Base-by-base conservation (phyloP, 2,888 invertebrate genomes). In the Tipula confusa region DNA sequence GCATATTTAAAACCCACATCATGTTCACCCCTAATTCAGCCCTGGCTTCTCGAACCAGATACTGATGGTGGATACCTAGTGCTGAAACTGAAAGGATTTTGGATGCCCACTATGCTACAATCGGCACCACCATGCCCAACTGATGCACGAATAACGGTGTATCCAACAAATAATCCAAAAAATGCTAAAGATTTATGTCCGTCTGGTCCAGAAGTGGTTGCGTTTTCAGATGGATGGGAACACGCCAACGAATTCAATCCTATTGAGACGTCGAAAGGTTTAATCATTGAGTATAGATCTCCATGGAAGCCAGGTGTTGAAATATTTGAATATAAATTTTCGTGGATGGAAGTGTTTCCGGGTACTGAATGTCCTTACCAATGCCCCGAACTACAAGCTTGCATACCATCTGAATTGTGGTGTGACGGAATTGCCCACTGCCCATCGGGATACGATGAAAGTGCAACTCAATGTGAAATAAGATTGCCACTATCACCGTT, bases 371-470 rank as follows among this genome's bases (percentile, higher is more conserved):
- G 84, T 28, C 81, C 83, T 5, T 89, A 83, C 90, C 95, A 95
- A 87, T 95, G 95, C 87, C 95, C 95, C 0, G 95, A 95, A 88
- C 90, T 95, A 83, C 94, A 95, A 85, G 95, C 95, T 0, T 96
- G 95, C 88, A 95, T 95, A 86, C 94, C 93, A 85, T 91, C 94
- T 0, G 92, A 93, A 1, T 88, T 96, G 3, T 95, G 95, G 95
- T 96, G 95, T 88, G 95, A 96, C 87, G 95, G 95, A 0, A 91
- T 93, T 79, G 90, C 92, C 1, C 95, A 96, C 87, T 96, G 96
- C 87, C 95, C 95, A 13, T 94, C 95, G 3, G 95, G 95, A 1
- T 95, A 93, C 88, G 96, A 95, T 87, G 95, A 95, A 89, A 94
- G 94, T 85, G 94, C 95, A 86, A 91, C 92, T 0, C 95, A 95